Evolutionary conservation across 1,140 invertebrate genomes (phyloP).

Genomic region (Zaprionus africanus): DNA sequence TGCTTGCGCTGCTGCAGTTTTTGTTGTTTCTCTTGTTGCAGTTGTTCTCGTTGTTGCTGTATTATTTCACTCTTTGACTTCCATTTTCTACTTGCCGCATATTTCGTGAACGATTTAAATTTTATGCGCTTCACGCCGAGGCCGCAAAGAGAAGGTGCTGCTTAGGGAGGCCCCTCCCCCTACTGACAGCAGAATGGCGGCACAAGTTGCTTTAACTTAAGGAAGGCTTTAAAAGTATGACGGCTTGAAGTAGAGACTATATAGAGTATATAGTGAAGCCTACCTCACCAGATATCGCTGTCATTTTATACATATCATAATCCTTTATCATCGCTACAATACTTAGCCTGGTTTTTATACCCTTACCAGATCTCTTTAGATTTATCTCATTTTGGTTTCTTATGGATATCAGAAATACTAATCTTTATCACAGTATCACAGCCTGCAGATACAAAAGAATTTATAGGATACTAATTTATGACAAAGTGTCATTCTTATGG

Average conservation of each 20-base stretch:
- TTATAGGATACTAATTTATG: no score
- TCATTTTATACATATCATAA: background rate
- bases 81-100: constrained; percentile 60
- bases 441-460: no score
- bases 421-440: no score
- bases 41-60: constrained; percentile 53
- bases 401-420: no score
- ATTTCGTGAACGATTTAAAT: constrained; percentile 78
- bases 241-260: background rate
- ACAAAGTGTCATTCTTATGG: no score
- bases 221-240: background rate
- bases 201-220: background rate
- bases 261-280: background rate
- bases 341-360: no score
- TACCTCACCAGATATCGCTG: background rate
- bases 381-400: no score
- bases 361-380: no score
- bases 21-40: constrained; percentile 23
- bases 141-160: background rate
- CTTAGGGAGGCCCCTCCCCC: background rate
- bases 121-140: constrained; percentile 28
- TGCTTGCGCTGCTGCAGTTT: constrained; percentile 5
- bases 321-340: background rate
- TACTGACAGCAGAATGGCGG: background rate
- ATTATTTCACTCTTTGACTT: constrained; percentile 72